Evolutionary conservation across 2,888 invertebrate genomes (phyloP).

Genomic region (Schrankia costaestrigalis): DNA sequence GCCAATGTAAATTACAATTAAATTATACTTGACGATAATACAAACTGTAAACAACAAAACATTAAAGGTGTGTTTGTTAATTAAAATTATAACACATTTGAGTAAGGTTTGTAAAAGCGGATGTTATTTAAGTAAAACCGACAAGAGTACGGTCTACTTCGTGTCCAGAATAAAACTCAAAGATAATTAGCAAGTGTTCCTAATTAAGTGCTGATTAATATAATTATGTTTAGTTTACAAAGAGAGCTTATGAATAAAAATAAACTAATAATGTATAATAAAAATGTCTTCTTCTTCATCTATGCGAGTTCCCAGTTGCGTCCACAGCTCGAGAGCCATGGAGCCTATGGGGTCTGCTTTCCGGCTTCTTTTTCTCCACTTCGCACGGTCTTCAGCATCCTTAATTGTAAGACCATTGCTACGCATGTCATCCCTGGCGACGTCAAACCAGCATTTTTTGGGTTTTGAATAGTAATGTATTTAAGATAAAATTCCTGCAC

Average conservation of each 20-base stretch:
- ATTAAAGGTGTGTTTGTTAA: slow-evolving; percentile 19
- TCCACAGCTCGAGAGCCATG: too few species aligned
- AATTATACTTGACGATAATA: slow-evolving; percentile 19
- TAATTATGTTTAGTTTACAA: slow-evolving; percentile 21
- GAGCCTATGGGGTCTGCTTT: too few species aligned
- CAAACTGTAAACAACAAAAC: slow-evolving; percentile 18
- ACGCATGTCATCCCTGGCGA: too few species aligned
- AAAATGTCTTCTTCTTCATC: too few species aligned
- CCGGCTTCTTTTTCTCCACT: too few species aligned
- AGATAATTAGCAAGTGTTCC: slow-evolving; percentile 28
- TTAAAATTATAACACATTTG: slow-evolving; percentile 29
- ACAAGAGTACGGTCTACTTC: slow-evolving; percentile 22
- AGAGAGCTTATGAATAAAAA: slow-evolving; percentile 6
- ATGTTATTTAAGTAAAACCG: slow-evolving; percentile 18
- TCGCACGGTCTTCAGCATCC: too few species aligned
- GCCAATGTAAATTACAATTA: too few species aligned
- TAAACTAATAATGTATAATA: not conserved
- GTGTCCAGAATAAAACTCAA: slow-evolving; percentile 26
- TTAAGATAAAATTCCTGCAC: too few species aligned
- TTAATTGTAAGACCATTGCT: too few species aligned
- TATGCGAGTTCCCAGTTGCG: too few species aligned
- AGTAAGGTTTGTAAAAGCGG: slow-evolving; percentile 3
- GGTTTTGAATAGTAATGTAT: too few species aligned
- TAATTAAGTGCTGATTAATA: slow-evolving; percentile 18
- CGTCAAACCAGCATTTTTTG: too few species aligned